Conservation (phyloP, 1,140 invertebrate species). For the Eumaeus atala region DNA sequence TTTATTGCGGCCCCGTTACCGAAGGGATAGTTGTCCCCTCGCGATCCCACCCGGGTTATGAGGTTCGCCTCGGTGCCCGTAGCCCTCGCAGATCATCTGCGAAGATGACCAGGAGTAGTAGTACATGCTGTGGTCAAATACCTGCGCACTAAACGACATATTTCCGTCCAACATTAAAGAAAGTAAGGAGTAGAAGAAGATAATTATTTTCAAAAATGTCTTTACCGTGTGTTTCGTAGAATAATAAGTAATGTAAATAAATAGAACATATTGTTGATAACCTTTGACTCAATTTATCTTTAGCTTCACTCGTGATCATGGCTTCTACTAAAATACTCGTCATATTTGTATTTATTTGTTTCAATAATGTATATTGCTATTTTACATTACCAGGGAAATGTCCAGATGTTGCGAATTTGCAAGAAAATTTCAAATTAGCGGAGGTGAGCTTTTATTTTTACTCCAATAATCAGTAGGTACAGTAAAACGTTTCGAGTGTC, state of each 20-base stretch:
- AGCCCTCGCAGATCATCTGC: too few relatives aligned
- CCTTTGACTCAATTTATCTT: constrained; percentile 12
- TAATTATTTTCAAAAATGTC: too few relatives aligned
- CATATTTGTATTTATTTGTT: constrained; percentile 19
- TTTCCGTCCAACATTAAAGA: too few relatives aligned
- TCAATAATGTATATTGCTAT: constrained; percentile 38
- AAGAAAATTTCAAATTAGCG: constrained; percentile 47
- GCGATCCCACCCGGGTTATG: too few relatives aligned
- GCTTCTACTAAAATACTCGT: constrained; percentile 27
- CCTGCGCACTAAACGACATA: too few relatives aligned
- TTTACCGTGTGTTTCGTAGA: not conserved
- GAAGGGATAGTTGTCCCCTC: too few relatives aligned
- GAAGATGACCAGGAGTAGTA: too few relatives aligned
- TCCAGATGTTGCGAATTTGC: constrained; percentile 45
- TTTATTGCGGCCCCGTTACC: too few relatives aligned
- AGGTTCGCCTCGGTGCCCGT: too few relatives aligned
- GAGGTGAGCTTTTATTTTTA: constrained; percentile 38
- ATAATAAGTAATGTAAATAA: constrained; percentile 1
- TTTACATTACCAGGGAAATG: constrained; percentile 53
- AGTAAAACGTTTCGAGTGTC: too few relatives aligned
- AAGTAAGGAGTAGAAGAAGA: too few relatives aligned
- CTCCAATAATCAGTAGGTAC: constrained; percentile 1
- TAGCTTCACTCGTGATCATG: constrained; percentile 23
- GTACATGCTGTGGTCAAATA: too few relatives aligned
- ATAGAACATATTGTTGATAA: constrained; percentile 13